These are phyloP conservation scores for Petaurus breviceps DNA, from an alignment of 2,113 vertebrate species.

Conservation along the genomic window DNA sequence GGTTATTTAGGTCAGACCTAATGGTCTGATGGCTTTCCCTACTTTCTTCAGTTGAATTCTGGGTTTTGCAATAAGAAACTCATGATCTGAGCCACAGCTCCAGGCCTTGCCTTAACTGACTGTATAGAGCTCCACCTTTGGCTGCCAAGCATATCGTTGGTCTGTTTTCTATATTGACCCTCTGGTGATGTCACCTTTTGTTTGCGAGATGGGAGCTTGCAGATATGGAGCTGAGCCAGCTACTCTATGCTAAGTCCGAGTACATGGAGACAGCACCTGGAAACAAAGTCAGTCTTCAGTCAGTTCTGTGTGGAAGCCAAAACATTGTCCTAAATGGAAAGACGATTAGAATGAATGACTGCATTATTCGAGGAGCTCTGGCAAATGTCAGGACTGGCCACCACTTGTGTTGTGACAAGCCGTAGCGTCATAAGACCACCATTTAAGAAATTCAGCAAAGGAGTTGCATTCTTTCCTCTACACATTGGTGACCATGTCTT, in stretches of 20 bases:
- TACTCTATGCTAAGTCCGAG: slow-evolving; percentile 97
- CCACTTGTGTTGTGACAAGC: slow-evolving; percentile 98
- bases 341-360: slow-evolving; percentile 99
- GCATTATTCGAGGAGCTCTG: slow-evolving; percentile 97
- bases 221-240: slow-evolving; percentile 93
- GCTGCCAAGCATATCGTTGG: background rate
- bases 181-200: background rate
- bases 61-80: background rate
- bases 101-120: background rate
- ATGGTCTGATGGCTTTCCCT: background rate
- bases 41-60: background rate
- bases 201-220: background rate
- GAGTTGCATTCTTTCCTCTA: slow-evolving; percentile 97
- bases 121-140: background rate
- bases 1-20: background rate
- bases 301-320: slow-evolving; percentile 97
- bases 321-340: slow-evolving; percentile 99
- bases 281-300: slow-evolving; percentile 98
- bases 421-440: slow-evolving; percentile 97
- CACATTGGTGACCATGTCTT: slow-evolving; percentile 99
- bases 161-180: background rate
- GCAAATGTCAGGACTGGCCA: slow-evolving; percentile 97
- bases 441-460: slow-evolving; percentile 99
- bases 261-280: slow-evolving; percentile 98
- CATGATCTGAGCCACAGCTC: background rate